Conservation (phyloP, 2,797 vertebrate genomes). For the Mionectes olivaceus region DNA sequence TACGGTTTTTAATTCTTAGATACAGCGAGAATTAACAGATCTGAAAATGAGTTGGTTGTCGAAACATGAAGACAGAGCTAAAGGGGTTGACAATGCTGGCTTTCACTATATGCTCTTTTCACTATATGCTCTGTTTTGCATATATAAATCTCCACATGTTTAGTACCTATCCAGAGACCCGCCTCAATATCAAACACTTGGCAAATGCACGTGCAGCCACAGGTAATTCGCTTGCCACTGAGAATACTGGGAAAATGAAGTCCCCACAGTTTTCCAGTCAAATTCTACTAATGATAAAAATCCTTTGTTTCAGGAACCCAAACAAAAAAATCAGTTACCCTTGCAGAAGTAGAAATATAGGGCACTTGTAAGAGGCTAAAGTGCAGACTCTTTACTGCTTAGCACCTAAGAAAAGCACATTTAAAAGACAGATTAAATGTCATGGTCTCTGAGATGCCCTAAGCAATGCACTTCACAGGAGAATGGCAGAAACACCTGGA, state of each 20-base stretch:
- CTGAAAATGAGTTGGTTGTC: not conserved
- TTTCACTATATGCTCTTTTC: fast-evolving
- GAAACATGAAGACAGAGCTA: not conserved
- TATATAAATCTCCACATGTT: not conserved
- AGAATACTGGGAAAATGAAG: not conserved
- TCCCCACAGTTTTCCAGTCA: not conserved
- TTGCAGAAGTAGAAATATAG: not conserved
- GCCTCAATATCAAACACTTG: not conserved
- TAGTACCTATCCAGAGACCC: not conserved
- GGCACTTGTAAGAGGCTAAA: not conserved
- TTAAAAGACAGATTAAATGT: not conserved
- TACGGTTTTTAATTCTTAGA: not conserved
- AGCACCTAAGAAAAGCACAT: not conserved
- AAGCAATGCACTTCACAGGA: not conserved
- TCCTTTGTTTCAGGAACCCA: not conserved
- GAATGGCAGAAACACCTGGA: not conserved
- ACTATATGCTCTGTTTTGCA: fast-evolving
- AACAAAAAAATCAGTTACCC: not conserved
- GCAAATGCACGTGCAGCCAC: not conserved
- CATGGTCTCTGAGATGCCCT: not conserved
- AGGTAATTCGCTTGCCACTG: not conserved
- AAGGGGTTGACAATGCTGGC: not conserved
- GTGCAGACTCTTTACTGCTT: not conserved
- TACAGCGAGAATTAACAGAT: not conserved
- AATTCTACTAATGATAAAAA: not conserved